Percentiles rank a stretch among this genome's conserved stretches.
phyloP scores from a whole-genome alignment of 1,140 invertebrate species.

The Vanessa tameamea region DNA sequence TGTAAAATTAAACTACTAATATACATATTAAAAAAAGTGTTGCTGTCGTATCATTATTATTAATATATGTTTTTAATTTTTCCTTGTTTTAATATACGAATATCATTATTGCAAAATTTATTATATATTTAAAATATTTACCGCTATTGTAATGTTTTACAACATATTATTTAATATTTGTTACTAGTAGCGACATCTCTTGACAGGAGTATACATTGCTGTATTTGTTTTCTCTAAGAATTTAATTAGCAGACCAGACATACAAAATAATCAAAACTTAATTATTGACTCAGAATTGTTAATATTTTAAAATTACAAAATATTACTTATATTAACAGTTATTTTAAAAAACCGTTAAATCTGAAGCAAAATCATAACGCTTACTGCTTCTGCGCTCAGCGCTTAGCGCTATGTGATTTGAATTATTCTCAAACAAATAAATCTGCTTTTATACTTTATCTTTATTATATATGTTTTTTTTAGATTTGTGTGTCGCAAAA shows the following conservation, averaged over 20 bases:
- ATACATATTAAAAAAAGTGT: no score
- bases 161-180: no score
- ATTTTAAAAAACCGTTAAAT: not conserved
- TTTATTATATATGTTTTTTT: not conserved
- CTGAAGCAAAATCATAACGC: conserved; percentile 19
- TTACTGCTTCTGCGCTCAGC: not conserved
- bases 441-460: not conserved
- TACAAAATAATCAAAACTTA: not conserved
- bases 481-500: not conserved
- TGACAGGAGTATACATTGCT: no score
- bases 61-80: no score
- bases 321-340: not conserved
- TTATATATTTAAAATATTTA: no score
- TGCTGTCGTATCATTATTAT: no score
- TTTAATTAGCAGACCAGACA: no score
- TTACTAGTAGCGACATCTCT: conserved; percentile 4
- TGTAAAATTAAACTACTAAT: not conserved
- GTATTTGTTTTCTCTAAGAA: no score
- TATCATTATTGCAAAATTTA: not conserved
- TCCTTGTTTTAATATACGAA: no score
- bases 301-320: not conserved
- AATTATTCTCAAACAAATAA: not conserved
- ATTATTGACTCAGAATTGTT: not conserved
- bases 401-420: not conserved
- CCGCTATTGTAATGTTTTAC: no score